phyloP scores from a whole-genome alignment of 1,140 invertebrate species.

The Trichogramma pretiosum region DNA sequence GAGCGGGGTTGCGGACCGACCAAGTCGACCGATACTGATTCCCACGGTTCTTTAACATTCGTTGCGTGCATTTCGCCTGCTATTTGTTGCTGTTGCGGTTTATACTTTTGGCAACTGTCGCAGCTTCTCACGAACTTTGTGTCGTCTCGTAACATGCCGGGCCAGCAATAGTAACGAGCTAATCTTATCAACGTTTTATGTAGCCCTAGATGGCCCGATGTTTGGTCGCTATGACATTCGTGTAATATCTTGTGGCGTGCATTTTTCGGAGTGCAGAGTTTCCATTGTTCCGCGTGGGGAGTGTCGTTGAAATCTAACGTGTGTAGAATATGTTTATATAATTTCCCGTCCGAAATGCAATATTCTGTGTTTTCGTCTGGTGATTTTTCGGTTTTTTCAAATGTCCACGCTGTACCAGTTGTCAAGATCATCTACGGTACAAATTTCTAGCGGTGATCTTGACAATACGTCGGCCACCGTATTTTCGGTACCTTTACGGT shows the following conservation, averaged over 20 bases:
- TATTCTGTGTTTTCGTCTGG: conserved; percentile 11
- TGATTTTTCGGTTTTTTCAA: neutral
- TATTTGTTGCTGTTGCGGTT: conserved; percentile 7
- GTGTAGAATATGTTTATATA: conserved; percentile 11
- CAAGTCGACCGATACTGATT: conserved; percentile 5
- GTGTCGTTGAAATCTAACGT: neutral
- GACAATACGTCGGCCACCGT: conserved; percentile 22
- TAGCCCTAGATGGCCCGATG: conserved; percentile 22
- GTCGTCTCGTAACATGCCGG: conserved; percentile 17
- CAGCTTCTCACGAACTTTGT: conserved; percentile 19
- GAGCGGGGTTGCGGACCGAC: conserved; percentile 9
- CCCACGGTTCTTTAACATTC: conserved; percentile 2
- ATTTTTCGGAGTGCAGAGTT: neutral
- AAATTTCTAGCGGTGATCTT: neutral
- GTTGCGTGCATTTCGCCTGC: conserved; percentile 25
- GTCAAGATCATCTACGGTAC: neutral
- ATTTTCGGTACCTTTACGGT: conserved; percentile 24
- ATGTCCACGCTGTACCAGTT: neutral
- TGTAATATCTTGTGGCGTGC: neutral
- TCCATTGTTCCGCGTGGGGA: neutral
- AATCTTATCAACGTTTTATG: conserved; percentile 16
- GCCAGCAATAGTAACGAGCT: conserved; percentile 21
- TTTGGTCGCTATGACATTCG: conserved; percentile 23
- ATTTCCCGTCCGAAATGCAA: conserved; percentile 3
- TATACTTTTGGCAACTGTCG: conserved; percentile 12